Conservation (phyloP, 2,888 invertebrate genomes). For the Mythimna impura region DNA sequence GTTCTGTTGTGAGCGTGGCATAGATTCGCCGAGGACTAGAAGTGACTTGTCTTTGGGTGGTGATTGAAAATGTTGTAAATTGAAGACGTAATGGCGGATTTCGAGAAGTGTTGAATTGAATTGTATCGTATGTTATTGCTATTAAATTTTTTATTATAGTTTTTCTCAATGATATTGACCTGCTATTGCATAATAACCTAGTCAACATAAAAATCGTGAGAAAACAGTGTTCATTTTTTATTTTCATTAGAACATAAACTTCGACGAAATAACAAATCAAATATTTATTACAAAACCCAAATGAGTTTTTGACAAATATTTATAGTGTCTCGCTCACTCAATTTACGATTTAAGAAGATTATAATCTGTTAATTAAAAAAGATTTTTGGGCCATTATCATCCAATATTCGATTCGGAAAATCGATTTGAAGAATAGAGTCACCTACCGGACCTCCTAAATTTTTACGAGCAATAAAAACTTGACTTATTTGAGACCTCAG, state of each 20-base stretch:
- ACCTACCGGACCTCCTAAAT: conserved; percentile 81
- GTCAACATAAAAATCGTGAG: background rate
- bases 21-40: conserved; percentile 50
- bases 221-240: conserved; percentile 14
- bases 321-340: conserved; percentile 67
- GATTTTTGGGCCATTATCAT: conserved; percentile 64
- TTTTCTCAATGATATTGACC: background rate
- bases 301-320: conserved; percentile 72
- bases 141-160: background rate
- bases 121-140: too few species aligned
- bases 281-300: conserved; percentile 58
- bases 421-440: conserved; percentile 80
- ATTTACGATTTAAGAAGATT: conserved; percentile 74
- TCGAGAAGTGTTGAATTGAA: background rate
- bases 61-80: background rate
- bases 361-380: conserved; percentile 76
- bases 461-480: conserved; percentile 88
- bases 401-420: conserved; percentile 74
- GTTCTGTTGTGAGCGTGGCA: conserved; percentile 54
- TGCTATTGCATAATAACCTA: background rate
- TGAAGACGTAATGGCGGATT: background rate
- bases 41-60: conserved; percentile 14
- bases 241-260: conserved; percentile 32
- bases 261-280: conserved; percentile 54
- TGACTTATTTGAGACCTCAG: conserved; percentile 84